Evolutionary conservation across 1,140 invertebrate species (phyloP).

Genomic region (Limonius californicus): DNA sequence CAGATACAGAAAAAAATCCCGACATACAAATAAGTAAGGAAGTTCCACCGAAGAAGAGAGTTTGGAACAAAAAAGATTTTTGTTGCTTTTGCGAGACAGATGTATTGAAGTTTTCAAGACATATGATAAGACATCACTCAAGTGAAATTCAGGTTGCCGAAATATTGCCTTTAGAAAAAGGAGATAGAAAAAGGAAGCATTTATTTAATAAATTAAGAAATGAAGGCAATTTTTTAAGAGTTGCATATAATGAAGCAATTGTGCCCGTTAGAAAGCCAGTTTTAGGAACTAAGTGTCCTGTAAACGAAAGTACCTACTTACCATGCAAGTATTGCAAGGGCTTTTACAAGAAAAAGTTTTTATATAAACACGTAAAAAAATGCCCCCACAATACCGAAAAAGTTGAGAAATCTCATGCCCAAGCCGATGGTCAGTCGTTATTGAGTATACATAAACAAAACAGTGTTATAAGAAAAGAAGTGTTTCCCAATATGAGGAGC

Average conservation of each 20-base stretch:
- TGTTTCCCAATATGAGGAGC: conserved; percentile 15
- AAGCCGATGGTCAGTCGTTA: not conserved
- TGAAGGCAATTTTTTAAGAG: not conserved
- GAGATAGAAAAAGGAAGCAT: not conserved
- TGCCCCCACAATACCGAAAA: not conserved
- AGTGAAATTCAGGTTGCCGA: conserved; percentile 14
- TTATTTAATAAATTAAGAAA: conserved; percentile 9
- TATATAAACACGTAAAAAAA: not conserved
- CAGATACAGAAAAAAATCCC: not conserved
- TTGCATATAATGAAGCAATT: not conserved
- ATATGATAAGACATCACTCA: conserved; percentile 2
- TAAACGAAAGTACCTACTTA: not conserved
- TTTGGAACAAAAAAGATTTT: not conserved
- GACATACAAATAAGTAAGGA: not conserved
- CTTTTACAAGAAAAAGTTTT: conserved; percentile 6
- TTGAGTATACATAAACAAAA: not conserved
- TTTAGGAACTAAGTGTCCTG: not conserved
- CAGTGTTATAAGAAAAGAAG: not conserved
- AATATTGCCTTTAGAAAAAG: not conserved
- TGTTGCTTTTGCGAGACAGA: not conserved
- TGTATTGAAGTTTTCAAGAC: not conserved
- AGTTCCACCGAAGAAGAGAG: not conserved
- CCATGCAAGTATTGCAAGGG: not conserved
- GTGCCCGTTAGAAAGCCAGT: not conserved
- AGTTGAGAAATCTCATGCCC: not conserved